Evolutionary conservation across 2,888 invertebrate genomes (phyloP).

Genomic region (Rhyacophila evoluta): DNA sequence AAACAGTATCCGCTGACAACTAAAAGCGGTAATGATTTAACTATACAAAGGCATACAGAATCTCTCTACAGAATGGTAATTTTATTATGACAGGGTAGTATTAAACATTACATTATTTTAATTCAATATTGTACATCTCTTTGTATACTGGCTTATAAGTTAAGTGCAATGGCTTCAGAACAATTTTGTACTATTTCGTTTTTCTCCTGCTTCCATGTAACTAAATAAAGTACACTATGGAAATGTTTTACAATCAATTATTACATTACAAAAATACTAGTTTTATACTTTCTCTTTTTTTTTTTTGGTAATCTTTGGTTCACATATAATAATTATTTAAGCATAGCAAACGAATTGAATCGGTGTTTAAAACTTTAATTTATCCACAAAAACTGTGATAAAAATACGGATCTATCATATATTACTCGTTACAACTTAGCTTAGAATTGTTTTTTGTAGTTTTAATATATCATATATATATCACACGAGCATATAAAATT

Average conservation of each 20-base stretch:
- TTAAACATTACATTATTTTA: conserved; percentile 52
- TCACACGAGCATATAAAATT: conserved; percentile 55
- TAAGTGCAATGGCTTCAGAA: conserved; percentile 54
- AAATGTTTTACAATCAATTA: conserved; percentile 42
- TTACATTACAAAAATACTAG: conserved; percentile 54
- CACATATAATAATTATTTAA: conserved; percentile 48
- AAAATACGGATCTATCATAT: conserved; percentile 52
- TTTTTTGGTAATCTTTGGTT: conserved; percentile 45
- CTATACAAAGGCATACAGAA: conserved; percentile 51
- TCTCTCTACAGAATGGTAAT: conserved; percentile 49
- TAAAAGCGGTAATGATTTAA: conserved; percentile 52
- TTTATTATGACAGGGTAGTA: conserved; percentile 46
- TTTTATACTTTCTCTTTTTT: conserved; percentile 43
- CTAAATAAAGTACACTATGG: conserved; percentile 46
- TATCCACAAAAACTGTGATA: conserved; percentile 53
- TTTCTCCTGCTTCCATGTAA: conserved; percentile 38
- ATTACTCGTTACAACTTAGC: conserved; percentile 47
- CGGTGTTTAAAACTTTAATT: conserved; percentile 42
- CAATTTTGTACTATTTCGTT: conserved; percentile 54
- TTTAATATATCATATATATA: conserved; percentile 50
- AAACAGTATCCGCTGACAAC: conserved; percentile 50
- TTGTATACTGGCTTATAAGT: conserved; percentile 53
- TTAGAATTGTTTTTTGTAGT: conserved; percentile 51
- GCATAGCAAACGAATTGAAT: conserved; percentile 52
- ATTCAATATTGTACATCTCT: conserved; percentile 53